These are phyloP conservation scores for Timandra comae DNA, from an alignment of 2,888 invertebrate genomes.

Conservation along the genomic window DNA sequence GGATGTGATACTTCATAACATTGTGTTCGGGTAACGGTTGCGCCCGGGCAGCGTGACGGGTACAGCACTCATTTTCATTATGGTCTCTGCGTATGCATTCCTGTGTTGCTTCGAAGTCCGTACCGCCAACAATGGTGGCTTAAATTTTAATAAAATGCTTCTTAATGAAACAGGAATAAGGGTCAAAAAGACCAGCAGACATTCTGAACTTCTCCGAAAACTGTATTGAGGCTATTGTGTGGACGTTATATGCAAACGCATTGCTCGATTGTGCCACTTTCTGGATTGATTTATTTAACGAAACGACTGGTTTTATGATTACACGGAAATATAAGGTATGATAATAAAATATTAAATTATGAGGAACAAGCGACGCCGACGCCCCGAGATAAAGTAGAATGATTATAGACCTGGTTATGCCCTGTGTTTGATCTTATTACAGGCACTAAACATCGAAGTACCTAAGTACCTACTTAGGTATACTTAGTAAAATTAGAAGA, in stretches of 20 bases:
- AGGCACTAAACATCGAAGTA: no score
- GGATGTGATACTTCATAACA: constrained; percentile 15
- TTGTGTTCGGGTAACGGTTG: constrained; percentile 44
- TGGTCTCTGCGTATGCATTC: constrained; percentile 41
- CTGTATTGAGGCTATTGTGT: constrained; percentile 3
- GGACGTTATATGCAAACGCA: constrained; percentile 26
- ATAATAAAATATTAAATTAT: constrained; percentile 5
- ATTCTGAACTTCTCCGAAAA: not conserved
- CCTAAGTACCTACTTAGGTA: no score
- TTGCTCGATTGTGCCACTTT: constrained; percentile 32
- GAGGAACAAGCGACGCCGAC: not conserved
- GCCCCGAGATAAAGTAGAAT: not conserved
- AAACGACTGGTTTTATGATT: constrained; percentile 14
- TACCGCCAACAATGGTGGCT: not conserved
- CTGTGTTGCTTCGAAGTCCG: constrained; percentile 20
- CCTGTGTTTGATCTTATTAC: constrained; percentile 1
- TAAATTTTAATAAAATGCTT: constrained; percentile 1
- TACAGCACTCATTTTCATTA: constrained; percentile 50
- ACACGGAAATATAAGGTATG: constrained; percentile 10
- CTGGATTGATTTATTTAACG: constrained; percentile 22
- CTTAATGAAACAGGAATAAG: constrained; percentile 6
- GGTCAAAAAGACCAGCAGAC: not conserved
- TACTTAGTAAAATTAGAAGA: no score
- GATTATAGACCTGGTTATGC: no score
- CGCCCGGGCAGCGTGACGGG: constrained; percentile 43